Evolutionary conservation across 2,797 vertebrate species (phyloP), one percentile per base, ranked within the genome.

Genomic region (Syngnathus rostellatus): DNA sequence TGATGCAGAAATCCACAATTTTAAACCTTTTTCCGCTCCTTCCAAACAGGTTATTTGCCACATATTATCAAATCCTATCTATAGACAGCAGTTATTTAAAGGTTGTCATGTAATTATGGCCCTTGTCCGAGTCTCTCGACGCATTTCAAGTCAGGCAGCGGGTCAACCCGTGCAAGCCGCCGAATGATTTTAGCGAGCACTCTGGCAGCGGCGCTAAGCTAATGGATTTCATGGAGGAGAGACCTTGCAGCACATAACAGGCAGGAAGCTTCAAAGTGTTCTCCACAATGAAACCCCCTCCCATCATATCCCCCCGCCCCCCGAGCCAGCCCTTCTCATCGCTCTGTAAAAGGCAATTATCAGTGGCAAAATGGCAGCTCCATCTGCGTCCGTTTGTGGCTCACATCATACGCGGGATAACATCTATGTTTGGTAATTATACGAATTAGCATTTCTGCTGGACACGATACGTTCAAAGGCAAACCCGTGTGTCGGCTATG

Each of bases 171-270:
- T 70, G 68, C 77, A 64, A 78, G 76, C 48, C 12, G 71, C 11
- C 12, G 55, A 67, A 74, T 55, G 70, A 73, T 81, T 73, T 82
- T 74, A 83, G 72, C 69, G 19, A 64, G 12, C 19, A 62, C 68
- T 77, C 72, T 72, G 57, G 41, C 64, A 73, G 75, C 65, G 58
- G 62, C 74, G 59, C 59, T 59, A 62, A 77, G 84, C 82, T 89
- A 88, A 89, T 89, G 86, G 83, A 66, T 81, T 86, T 85, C 81
- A 84, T 87, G 82, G 79, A 83, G 74, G 81, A 77, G 81, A 76
- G 55, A 58, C 6, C 14, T 58, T 31, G 6, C 55, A 8, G 55
- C 81, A 41, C 62, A 62, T 74, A 39, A 68, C 70, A 75, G 77
- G 69, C 74, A 57, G 76, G 60, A 55, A 76, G 82, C 84, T 80